Percentiles rank a stretch among this genome's conserved stretches.
phyloP scores from a whole-genome alignment of 2,113 vertebrate species.

The Callocephalon fimbriatum region DNA sequence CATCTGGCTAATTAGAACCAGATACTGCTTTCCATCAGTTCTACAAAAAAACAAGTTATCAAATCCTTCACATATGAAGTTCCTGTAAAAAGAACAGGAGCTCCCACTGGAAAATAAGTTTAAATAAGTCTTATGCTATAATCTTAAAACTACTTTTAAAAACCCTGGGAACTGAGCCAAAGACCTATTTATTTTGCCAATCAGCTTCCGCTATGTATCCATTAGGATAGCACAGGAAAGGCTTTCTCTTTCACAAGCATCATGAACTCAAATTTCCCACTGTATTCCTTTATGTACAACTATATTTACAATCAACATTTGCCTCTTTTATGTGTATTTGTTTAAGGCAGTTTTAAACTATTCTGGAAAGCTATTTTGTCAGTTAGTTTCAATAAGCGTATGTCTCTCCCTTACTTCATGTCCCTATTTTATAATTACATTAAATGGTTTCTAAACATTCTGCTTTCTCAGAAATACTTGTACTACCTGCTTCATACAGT shows the following conservation, averaged over 20 bases:
- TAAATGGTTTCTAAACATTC: not conserved
- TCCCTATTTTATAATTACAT: not conserved
- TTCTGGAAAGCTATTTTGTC: not conserved
- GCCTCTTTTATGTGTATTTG: not conserved
- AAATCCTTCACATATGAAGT: not conserved
- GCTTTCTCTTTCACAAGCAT: not conserved
- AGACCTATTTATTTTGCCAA: not conserved
- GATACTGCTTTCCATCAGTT: not conserved
- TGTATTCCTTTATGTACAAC: not conserved
- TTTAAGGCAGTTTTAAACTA: not conserved
- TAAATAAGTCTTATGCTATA: not conserved
- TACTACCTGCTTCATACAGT: not conserved
- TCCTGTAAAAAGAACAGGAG: not conserved
- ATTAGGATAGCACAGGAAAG: not conserved
- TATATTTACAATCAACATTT: accelerated
- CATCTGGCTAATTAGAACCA: not conserved
- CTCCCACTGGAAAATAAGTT: not conserved
- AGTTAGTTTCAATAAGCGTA: not conserved
- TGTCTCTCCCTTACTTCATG: not conserved
- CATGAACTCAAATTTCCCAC: not conserved
- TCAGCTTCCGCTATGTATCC: not conserved
- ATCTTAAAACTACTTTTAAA: not conserved
- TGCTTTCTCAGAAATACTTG: not conserved
- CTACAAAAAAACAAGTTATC: not conserved
- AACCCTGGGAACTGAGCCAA: accelerated